These are phyloP conservation scores for Gallirallus australis DNA, from an alignment of 2,797 vertebrate species.

Conservation along the genomic window DNA sequence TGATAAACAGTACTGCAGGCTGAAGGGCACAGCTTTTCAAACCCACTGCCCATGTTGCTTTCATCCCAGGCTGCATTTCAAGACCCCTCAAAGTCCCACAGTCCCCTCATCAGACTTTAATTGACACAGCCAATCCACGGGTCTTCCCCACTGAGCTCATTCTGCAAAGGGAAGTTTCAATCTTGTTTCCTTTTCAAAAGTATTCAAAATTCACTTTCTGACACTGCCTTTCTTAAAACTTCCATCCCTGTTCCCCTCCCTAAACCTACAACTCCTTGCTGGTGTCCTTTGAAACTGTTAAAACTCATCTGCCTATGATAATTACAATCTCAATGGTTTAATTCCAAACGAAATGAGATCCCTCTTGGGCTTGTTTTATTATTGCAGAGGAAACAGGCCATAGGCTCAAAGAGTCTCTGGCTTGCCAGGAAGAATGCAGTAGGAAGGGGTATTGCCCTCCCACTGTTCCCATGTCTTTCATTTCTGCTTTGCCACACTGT, in stretches of 20 bases:
- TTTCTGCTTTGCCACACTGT: neutral
- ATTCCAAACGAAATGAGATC: neutral
- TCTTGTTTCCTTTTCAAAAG: neutral
- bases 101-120: neutral
- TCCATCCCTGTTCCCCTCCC: neutral
- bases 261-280: neutral
- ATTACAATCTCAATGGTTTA: neutral
- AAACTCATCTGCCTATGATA: constrained; percentile 20
- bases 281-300: neutral
- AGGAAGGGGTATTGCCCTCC: neutral
- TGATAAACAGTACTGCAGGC: neutral
- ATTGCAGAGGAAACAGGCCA: neutral
- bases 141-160: neutral
- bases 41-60: neutral
- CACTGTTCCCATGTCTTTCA: neutral
- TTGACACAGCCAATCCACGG: neutral
- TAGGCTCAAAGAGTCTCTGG: neutral
- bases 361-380: neutral
- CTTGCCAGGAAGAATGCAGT: neutral
- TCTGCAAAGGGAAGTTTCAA: neutral
- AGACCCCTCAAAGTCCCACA: neutral
- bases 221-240: neutral
- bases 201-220: neutral
- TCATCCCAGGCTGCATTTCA: neutral
- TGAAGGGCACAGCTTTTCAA: neutral